A percentile compares a stretch with the other conserved stretches of the same genome.
Conservation (phyloP, 2,888 invertebrate species). For the Gasteruption jaculator region DNA sequence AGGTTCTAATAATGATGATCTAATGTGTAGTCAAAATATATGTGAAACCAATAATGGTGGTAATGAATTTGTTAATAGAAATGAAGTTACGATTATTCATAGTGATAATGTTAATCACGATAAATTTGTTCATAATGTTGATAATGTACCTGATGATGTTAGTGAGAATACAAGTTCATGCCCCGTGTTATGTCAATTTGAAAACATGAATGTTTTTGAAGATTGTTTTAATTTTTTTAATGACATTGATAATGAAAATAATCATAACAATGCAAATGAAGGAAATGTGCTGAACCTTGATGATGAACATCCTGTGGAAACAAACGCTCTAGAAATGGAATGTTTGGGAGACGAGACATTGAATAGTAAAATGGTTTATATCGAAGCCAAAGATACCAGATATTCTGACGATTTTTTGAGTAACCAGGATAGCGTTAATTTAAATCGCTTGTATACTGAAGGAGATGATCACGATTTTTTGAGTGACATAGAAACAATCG, state of each 20-base stretch:
- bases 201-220: neutral
- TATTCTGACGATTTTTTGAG: too few relatives aligned
- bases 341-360: neutral
- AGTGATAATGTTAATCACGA: neutral
- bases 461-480: conserved; percentile 8
- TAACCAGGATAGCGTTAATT: neutral
- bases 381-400: too few relatives aligned
- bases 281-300: neutral
- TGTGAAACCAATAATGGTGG: neutral
- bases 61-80: neutral
- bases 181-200: too few relatives aligned
- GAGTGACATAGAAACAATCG: conserved; percentile 11
- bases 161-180: too few relatives aligned
- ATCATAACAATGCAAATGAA: neutral
- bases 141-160: too few relatives aligned
- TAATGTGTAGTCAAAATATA: neutral
- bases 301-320: neutral
- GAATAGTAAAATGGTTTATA: neutral
- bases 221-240: neutral
- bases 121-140: too few relatives aligned
- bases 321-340: neutral
- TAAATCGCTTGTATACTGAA: neutral
- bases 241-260: neutral
- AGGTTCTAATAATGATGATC: neutral
- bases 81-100: neutral